phyloP scores from a whole-genome alignment of 2,888 invertebrate species.

The Catocala nupta region DNA sequence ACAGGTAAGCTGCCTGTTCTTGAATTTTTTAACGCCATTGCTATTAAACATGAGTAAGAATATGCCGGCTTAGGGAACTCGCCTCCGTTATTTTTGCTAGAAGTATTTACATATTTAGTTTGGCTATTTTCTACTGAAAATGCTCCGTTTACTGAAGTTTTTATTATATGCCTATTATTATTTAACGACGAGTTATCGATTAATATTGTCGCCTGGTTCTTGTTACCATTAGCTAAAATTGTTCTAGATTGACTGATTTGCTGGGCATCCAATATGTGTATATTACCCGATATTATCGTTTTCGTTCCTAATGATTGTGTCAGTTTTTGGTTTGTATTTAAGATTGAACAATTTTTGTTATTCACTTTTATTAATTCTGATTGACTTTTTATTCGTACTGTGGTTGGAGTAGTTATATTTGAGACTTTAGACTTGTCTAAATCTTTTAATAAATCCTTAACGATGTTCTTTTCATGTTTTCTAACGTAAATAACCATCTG shows the following conservation, averaged over 20 bases:
- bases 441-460: conserved; percentile 89
- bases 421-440: conserved; percentile 81
- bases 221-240: conserved; percentile 81
- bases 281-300: conserved; percentile 85
- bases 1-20: conserved; percentile 97
- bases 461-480: conserved; percentile 86
- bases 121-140: conserved; percentile 79
- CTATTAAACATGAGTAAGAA: conserved; percentile 99
- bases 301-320: conserved; percentile 80
- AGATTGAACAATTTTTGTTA: conserved; percentile 81
- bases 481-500: conserved; percentile 83
- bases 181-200: conserved; percentile 82
- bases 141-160: conserved; percentile 77
- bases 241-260: conserved; percentile 78
- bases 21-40: conserved; percentile 99
- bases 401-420: conserved; percentile 65
- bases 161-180: conserved; percentile 83
- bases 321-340: conserved; percentile 81
- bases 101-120: conserved; percentile 77
- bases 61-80: conserved; percentile 98
- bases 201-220: conserved; percentile 82
- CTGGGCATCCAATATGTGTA: conserved; percentile 84
- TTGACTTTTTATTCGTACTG: conserved; percentile 80
- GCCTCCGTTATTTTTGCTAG: conserved; percentile 81
- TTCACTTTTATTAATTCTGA: conserved; percentile 80